Evolutionary conservation across 1,140 invertebrate genomes (phyloP), one percentile per base, ranked within the genome.

Genomic region (Stegodyphus dumicola): DNA sequence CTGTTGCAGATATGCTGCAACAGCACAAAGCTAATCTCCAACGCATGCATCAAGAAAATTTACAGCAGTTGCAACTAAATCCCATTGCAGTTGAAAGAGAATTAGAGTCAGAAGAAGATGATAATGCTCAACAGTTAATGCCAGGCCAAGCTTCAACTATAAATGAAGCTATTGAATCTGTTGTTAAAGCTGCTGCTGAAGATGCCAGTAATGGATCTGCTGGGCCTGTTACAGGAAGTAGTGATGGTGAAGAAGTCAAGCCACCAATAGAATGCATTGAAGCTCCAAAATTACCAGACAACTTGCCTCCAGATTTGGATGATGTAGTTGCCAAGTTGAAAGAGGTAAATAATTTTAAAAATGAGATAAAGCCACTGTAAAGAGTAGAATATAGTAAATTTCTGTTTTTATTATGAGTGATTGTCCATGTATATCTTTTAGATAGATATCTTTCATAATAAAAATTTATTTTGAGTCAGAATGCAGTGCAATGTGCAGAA

Each of bases 311-410:
- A 65, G 91, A 92, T 73, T 90, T 94, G 86, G 90, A 91, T 86
- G 91, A 92, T 69, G 90, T 92, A 52, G 91, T 94, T 77, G 91
- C 91, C 83, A 91, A 91, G 77, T 90, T 94, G 69, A 94, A 94
- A 90, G 87, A 91, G 87, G 90, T 90, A 77, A 87, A 15, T 9
- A 33, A 33, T 33, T 33, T 33, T 33, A 1, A 33, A 33, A 33
- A 33, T 3, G 33, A 33, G 33, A 33, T 33, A 33, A 33, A 33
- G 33, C 33, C 33, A 33, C 33, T 33, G 33, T 33, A 3, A 33
- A 33, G 33, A 3, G 33, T 3, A 33, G 33, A 33, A 3, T 33
- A 1, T 33, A 33, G 33, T 33, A 33, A 33, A 33, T 33, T 33
- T 33, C 33, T 33, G 33, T 33, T 33, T 33, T 33, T 33, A 33